Base-by-base conservation (phyloP, 53 echinoderm and acorn worm genomes). In the Astropecten irregularis region DNA sequence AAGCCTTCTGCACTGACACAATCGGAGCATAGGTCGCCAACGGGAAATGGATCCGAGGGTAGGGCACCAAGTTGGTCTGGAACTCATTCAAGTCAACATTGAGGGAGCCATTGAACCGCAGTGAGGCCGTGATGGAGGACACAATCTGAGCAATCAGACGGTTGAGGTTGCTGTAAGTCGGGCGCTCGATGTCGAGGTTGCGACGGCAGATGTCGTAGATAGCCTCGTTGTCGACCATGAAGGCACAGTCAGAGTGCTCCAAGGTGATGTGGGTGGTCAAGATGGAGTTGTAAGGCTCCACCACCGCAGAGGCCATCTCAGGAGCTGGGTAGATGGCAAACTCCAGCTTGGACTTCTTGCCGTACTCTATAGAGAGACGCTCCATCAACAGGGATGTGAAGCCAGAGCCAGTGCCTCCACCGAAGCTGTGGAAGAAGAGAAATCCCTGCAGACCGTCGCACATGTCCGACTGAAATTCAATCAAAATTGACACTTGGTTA, bases 261-360 rank as follows among this genome's bases (percentile, higher is more conserved):
- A 93, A 87, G 55, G 90, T 93, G 60, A 83, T 93, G 68, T 93
- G 93, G 33, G 93, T 93, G 55, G 93, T 93, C 71, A 93, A 66
- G 83, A 93, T 84, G 49, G 93, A 87, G 73, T 93, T 93, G 87
- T 93, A 93, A 49, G 93, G 93, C 76, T 93, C 93, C 21, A 87
- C 88, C 42, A 42, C 42, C 6, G 42, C 42, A 42, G 42, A 42
- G 42, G 42, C 6, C 42, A 42, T 42, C 42, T 42, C 6, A 6
- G 91, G 91, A 19, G 87, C 91, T 2, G 92, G 92, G 65, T 93
- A 93, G 85, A 93, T 84, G 59, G 88, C 70, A 34, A 96, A 96
- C 68, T 96, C 88, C 8, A 96, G 84, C 65, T 96, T 96, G 47
- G 96, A 96, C 71, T 96, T 96, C 93, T 96, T 96, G 73, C 96